These are phyloP conservation scores for Galaxias olidus DNA, from an alignment of 2,797 vertebrate genomes.

Conservation along the genomic window DNA sequence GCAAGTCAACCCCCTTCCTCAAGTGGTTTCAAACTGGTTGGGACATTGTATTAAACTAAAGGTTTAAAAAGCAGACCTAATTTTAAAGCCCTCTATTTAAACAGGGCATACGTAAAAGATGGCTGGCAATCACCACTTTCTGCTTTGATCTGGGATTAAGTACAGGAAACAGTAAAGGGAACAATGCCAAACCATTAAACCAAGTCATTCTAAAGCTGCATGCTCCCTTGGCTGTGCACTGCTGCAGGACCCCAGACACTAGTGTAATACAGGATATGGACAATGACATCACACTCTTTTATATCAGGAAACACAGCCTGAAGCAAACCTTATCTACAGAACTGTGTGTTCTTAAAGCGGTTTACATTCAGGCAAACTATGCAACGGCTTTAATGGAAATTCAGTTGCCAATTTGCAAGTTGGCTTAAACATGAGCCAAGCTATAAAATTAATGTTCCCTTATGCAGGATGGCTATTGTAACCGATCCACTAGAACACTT, in stretches of 20 bases:
- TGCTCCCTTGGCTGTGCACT: slow-evolving; percentile 43
- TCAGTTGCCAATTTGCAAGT: too few relatives aligned
- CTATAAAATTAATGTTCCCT: too few relatives aligned
- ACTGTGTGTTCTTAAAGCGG: too few relatives aligned
- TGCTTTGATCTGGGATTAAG: slow-evolving; percentile 64
- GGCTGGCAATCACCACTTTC: slow-evolving; percentile 34
- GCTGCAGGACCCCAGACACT: slow-evolving; percentile 1
- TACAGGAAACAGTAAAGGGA: slow-evolving; percentile 68
- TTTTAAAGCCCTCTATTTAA: slow-evolving; percentile 4
- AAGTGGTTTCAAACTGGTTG: slow-evolving; percentile 4
- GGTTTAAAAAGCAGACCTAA: slow-evolving; percentile 16
- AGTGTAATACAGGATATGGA: background rate
- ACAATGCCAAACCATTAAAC: slow-evolving; percentile 64
- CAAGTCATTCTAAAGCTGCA: slow-evolving; percentile 57
- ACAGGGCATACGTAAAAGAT: slow-evolving; percentile 15
- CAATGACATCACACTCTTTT: too few relatives aligned
- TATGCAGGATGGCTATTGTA: too few relatives aligned
- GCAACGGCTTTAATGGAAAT: too few relatives aligned
- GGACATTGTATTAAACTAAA: background rate
- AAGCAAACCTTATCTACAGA: too few relatives aligned
- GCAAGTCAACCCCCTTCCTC: slow-evolving; percentile 4
- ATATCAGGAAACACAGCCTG: too few relatives aligned
- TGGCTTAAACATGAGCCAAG: too few relatives aligned
- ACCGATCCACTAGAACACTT: too few relatives aligned
- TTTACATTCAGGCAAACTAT: too few relatives aligned